phyloP scores from a whole-genome alignment of 2,797 vertebrate genomes.

The Tympanoctomys barrerae region DNA sequence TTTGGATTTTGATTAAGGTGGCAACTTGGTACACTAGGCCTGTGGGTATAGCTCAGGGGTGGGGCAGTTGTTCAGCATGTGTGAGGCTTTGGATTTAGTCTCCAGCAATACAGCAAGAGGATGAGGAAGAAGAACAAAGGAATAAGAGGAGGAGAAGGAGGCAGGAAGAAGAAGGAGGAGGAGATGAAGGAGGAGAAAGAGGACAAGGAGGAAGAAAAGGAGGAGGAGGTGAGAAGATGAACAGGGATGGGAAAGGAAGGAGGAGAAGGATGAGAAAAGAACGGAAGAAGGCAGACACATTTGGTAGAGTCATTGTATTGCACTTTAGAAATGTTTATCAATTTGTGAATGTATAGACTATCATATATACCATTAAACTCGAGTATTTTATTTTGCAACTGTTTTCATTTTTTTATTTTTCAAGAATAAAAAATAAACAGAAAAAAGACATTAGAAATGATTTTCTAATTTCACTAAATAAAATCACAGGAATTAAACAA shows the following conservation, averaged over 20 bases:
- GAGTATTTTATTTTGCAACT: neutral
- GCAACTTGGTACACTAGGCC: neutral
- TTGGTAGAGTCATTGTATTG: neutral
- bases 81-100: neutral
- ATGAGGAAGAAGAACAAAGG: neutral
- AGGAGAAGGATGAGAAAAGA: too few species aligned
- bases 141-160: neutral
- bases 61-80: neutral
- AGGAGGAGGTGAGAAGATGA: neutral
- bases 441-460: too few species aligned
- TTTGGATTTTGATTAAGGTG: conserved; percentile 19
- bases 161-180: neutral
- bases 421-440: neutral
- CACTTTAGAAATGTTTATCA: neutral
- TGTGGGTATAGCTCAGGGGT: neutral
- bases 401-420: neutral
- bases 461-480: too few species aligned
- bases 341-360: conserved; percentile 23
- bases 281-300: neutral
- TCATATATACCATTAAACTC: neutral
- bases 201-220: neutral
- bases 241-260: neutral
- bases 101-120: neutral
- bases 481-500: too few species aligned
- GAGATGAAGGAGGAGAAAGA: neutral